A percentile compares a stretch with the other conserved stretches of the same genome.
These are phyloP conservation scores for Alloscopus bannaensis DNA, from an alignment of 2,888 invertebrate species.

Conservation along the genomic window DNA sequence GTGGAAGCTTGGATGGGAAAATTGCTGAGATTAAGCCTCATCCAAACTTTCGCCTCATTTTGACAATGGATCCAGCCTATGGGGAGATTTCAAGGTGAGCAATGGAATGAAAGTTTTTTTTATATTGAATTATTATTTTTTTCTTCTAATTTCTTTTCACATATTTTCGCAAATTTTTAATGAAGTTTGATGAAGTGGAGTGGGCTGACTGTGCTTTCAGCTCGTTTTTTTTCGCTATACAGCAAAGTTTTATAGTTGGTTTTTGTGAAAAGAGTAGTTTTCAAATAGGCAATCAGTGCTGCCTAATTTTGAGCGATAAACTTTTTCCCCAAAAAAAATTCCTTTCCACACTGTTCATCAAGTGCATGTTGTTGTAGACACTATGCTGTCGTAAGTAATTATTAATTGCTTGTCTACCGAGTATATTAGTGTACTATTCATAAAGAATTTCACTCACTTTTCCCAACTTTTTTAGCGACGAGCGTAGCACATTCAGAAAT, in stretches of 20 bases:
- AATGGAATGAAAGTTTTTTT: conserved; percentile 14
- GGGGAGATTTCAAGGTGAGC: conserved; percentile 92
- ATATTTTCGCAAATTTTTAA: conserved; percentile 6
- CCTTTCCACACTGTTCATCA: too few species aligned
- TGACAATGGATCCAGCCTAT: conserved; percentile 95
- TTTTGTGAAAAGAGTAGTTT: conserved; percentile 11
- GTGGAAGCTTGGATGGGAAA: conserved; percentile 85
- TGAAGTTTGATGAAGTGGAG: conserved; percentile 7
- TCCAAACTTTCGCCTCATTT: conserved; percentile 92
- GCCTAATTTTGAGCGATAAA: conserved; percentile 29
- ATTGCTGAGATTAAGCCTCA: conserved; percentile 88
- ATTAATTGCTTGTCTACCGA: too few species aligned
- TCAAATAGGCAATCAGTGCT: conserved; percentile 24
- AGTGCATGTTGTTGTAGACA: too few species aligned
- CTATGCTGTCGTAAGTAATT: too few species aligned
- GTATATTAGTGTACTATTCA: too few species aligned
- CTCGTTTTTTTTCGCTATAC: too few species aligned
- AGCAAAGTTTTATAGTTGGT: not conserved
- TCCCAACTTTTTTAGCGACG: too few species aligned
- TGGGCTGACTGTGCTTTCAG: not conserved
- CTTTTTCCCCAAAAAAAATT: conserved; percentile 25
- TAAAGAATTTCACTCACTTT: too few species aligned
- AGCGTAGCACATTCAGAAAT: too few species aligned
- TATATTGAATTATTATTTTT: not conserved
- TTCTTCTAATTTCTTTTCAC: conserved; percentile 1